These are phyloP conservation scores for Philonicus albiceps DNA, from an alignment of 2,888 invertebrate species.

Conservation along the genomic window DNA sequence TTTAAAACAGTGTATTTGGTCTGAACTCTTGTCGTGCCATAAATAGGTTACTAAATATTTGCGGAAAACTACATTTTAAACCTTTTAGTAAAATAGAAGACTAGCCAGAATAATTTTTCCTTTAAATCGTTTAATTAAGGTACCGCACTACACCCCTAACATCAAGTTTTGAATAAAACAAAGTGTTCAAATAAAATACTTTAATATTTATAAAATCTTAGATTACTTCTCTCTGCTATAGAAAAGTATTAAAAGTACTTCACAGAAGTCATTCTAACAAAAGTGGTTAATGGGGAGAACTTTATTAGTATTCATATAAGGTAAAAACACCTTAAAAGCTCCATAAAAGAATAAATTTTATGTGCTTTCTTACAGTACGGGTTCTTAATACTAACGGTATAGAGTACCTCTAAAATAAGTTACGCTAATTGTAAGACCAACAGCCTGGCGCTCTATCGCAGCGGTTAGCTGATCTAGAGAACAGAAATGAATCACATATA, in stretches of 20 bases:
- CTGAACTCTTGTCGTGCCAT: too few relatives aligned
- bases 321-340: constrained; percentile 37
- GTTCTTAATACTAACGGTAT: constrained; percentile 13
- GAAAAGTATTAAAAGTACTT: constrained; percentile 29
- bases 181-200: neutral
- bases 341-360: constrained; percentile 33
- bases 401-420: neutral
- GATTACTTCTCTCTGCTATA: constrained; percentile 1
- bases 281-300: neutral
- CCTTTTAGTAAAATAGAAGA: too few relatives aligned
- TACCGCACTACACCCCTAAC: neutral
- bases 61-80: too few relatives aligned
- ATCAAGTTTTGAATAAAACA: neutral
- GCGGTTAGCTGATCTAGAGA: neutral
- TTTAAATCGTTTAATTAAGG: too few relatives aligned
- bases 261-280: constrained; percentile 37
- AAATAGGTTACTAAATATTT: too few relatives aligned
- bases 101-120: too few relatives aligned
- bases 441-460: neutral
- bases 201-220: constrained; percentile 11
- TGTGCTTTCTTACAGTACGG: constrained; percentile 4
- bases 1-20: too few relatives aligned
- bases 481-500: constrained; percentile 71
- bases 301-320: constrained; percentile 6
- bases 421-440: neutral